phyloP scores from a whole-genome alignment of 1,140 invertebrate species.

The Saccostrea echinata region DNA sequence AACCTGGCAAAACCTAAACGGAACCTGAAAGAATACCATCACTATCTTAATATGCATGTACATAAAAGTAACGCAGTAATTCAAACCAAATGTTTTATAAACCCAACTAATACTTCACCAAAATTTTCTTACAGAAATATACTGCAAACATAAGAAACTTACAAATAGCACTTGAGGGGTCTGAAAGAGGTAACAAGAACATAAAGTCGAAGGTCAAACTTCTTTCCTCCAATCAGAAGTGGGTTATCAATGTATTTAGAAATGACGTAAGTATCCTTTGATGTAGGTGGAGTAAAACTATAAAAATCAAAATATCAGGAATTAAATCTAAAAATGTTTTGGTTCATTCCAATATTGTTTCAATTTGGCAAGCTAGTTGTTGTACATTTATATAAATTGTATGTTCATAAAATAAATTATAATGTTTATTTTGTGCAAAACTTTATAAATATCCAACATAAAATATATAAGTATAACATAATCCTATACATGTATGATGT shows the following conservation, averaged over 20 bases:
- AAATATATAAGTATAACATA: too few relatives aligned
- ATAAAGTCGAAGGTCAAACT: constrained; percentile 97
- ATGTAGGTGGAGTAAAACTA: constrained; percentile 78
- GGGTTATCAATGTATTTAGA: constrained; percentile 98
- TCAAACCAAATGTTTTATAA: background rate
- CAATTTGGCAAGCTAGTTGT: background rate
- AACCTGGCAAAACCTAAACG: constrained; percentile 90
- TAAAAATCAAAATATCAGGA: constrained; percentile 41
- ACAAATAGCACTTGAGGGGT: constrained; percentile 85
- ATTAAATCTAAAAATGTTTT: background rate
- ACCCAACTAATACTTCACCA: background rate
- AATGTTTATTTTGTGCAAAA: too few relatives aligned
- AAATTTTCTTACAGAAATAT: background rate
- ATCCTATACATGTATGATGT: too few relatives aligned
- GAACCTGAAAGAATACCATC: constrained; percentile 71
- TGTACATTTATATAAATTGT: too few relatives aligned
- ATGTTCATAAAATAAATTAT: too few relatives aligned
- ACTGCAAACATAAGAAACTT: constrained; percentile 60
- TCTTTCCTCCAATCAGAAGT: constrained; percentile 95
- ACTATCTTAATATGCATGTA: background rate
- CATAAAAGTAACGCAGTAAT: background rate
- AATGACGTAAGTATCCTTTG: constrained; percentile 80
- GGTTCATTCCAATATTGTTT: background rate
- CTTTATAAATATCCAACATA: too few relatives aligned
- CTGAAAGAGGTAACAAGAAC: constrained; percentile 97